Percentiles rank a stretch among this genome's conserved stretches.
Conservation (phyloP, 2,797 vertebrate species). For the Propithecus perrieri region DNA sequence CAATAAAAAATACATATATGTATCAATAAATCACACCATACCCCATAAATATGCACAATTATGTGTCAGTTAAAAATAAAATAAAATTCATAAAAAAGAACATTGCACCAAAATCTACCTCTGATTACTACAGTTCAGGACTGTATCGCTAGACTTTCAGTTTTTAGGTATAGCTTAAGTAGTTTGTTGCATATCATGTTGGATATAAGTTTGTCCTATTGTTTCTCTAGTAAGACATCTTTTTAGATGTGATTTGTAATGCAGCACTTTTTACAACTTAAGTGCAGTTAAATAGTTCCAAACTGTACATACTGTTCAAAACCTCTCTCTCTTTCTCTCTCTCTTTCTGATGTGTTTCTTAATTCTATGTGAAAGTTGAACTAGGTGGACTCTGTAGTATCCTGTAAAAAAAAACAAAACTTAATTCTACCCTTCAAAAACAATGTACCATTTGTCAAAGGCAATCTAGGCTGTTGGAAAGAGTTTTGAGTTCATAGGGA, state of each 20-base stretch:
- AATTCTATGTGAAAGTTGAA: background rate
- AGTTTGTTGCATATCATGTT: background rate
- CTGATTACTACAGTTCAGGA: background rate
- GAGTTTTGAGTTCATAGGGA: background rate
- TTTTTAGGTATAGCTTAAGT: background rate
- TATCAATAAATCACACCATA: background rate
- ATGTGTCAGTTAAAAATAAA: too few species aligned
- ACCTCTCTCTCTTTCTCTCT: background rate
- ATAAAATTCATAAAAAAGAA: background rate
- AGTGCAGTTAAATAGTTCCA: background rate
- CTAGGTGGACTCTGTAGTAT: background rate
- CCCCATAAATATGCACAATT: too few species aligned
- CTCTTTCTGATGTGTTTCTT: background rate
- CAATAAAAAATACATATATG: too few species aligned
- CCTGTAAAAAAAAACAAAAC: background rate
- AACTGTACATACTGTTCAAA: background rate
- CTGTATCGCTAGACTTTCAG: background rate
- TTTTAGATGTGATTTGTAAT: background rate
- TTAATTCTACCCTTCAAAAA: background rate
- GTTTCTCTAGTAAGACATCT: background rate
- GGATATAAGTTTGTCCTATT: background rate
- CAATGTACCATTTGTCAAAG: background rate
- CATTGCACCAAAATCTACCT: background rate
- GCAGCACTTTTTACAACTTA: background rate
- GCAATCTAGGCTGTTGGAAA: background rate